phyloP scores from a whole-genome alignment of 2,888 invertebrate genomes.

The Cephus rjabovi region DNA sequence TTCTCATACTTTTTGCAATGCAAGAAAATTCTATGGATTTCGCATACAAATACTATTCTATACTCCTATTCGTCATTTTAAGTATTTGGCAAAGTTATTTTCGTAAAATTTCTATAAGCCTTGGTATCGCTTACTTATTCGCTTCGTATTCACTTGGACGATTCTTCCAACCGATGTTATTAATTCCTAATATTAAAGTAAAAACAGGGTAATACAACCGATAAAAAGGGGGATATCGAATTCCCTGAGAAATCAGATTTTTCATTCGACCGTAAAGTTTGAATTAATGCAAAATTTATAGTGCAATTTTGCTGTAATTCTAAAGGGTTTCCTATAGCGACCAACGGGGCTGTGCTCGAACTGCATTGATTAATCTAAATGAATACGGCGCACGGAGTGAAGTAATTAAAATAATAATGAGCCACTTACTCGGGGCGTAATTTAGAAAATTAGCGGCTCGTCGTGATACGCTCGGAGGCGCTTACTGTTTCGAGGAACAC shows the following conservation, averaged over 20 bases:
- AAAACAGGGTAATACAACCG: neutral
- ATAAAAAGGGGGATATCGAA: too few relatives aligned
- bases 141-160: neutral
- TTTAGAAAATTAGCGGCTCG: constrained; percentile 4
- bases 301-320: neutral
- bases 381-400: neutral
- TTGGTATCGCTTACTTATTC: neutral
- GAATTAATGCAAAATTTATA: neutral
- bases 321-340: neutral
- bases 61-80: neutral
- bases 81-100: neutral
- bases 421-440: neutral
- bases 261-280: too few relatives aligned
- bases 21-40: neutral
- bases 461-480: constrained; percentile 2
- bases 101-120: neutral
- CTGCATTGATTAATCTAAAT: neutral
- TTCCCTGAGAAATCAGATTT: too few relatives aligned
- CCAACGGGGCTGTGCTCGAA: neutral
- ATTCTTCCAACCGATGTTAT: neutral
- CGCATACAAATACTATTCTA: neutral
- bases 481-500: neutral
- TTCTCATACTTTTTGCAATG: neutral
- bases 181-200: neutral
- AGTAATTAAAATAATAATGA: constrained; percentile 3